Evolutionary conservation across 2,797 vertebrate species (phyloP), one percentile per base, ranked within the genome.

Genomic region (Galagoides demidoff): DNA sequence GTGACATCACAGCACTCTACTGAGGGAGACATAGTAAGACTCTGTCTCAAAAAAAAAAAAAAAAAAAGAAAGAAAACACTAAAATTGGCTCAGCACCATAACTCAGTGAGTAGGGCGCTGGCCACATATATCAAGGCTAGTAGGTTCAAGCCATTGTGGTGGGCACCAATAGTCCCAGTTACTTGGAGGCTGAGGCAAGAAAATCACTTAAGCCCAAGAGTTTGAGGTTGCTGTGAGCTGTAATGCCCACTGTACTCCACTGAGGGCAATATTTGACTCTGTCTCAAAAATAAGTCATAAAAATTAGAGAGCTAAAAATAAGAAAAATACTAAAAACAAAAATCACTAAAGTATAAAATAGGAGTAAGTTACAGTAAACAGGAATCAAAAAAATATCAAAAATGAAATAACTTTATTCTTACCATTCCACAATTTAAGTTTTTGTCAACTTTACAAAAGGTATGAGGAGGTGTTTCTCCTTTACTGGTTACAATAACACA

Each of bases 391-490:
- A 96, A 34, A 27, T 77, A 87, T 27, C 39, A 52, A 90, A 96
- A 82, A 92, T 70, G 2, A 90, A 95, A 39, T 27, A 85, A 79
- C 25, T 96, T 90, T 90, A 70, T 96, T 97, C 99, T 98, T 92
- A 99, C 99, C 99, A 99, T 99, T 97, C 99, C 99, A 94, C 99
- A 99, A 96, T 99, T 99, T 96, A 99, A 99, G 98, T 99, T 99
- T 98, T 99, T 99, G 96, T 99, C 99, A 97, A 99, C 99, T 98
- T 99, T 99, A 97, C 99, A 99, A 97, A 99, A 99, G 5, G 99
- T 99, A 94, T 99, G 99, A 61, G 99, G 99, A 31, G 99, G 99
- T 0, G 98, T 99, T 98, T 99, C 99, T 31, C 99, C 99, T 98
- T 99, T 99, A 98, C 99, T 99, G 76, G 99, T 99, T 93, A 99